These are phyloP conservation scores for Leucopternis melanops DNA, from an alignment of 2,113 vertebrate species.

Conservation along the genomic window DNA sequence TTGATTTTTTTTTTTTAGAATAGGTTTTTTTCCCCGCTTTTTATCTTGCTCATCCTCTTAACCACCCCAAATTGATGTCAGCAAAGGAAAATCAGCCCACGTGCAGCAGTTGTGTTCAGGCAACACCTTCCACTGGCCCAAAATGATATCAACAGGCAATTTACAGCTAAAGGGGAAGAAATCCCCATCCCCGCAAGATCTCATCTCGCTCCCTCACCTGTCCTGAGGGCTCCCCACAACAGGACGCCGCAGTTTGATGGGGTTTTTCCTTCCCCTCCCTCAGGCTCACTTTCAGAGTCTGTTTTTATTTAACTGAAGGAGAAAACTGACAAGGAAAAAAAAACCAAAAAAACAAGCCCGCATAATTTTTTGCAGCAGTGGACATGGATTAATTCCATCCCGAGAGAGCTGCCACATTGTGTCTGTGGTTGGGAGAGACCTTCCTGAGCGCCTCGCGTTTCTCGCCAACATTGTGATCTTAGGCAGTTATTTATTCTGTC, in stretches of 20 bases:
- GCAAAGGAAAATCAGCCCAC: background rate
- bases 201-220: fast-evolving
- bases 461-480: background rate
- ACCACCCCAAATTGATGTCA: fast-evolving
- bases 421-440: background rate
- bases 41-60: background rate
- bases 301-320: background rate
- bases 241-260: fast-evolving
- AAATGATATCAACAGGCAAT: fast-evolving
- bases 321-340: background rate
- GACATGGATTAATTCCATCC: background rate
- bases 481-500: background rate
- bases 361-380: background rate
- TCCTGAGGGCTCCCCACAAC: background rate
- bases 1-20: fast-evolving
- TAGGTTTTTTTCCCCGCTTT: too few relatives aligned
- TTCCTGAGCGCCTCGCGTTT: background rate
- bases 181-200: background rate
- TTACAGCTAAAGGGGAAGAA: background rate
- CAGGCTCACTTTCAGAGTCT: background rate
- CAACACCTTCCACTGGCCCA: background rate
- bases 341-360: background rate
- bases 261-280: background rate
- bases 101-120: fast-evolving
- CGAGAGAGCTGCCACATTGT: background rate